A percentile compares a stretch with the other conserved stretches of the same genome.
Evolutionary conservation across 2,888 invertebrate species (phyloP).

Genomic region (Gibbula magus): DNA sequence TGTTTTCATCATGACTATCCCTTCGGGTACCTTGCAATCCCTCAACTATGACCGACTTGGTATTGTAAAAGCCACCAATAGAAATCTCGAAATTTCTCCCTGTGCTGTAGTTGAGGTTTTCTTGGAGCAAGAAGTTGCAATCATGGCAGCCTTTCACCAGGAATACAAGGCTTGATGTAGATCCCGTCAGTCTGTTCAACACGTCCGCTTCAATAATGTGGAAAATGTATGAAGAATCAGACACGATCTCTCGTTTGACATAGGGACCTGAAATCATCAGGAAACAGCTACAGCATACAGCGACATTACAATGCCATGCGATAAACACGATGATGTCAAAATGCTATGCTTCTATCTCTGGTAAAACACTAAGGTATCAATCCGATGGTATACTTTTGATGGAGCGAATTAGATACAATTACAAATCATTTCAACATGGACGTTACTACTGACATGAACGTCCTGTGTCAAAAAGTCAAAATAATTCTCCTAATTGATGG

Average conservation of each 20-base stretch:
- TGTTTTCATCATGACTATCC: background rate
- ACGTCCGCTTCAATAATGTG: background rate
- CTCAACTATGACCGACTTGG: background rate
- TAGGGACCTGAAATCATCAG: background rate
- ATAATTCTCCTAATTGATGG: too few relatives aligned
- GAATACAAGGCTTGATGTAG: background rate
- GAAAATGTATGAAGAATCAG: background rate
- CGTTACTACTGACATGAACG: too few relatives aligned
- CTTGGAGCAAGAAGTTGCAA: background rate
- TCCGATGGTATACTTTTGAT: too few relatives aligned
- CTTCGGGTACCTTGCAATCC: background rate
- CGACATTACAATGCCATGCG: too few relatives aligned
- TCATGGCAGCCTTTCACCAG: background rate
- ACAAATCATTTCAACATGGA: too few relatives aligned
- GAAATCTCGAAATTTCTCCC: background rate
- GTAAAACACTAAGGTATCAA: too few relatives aligned
- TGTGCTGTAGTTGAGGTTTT: background rate
- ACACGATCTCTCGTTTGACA: background rate
- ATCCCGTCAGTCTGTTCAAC: background rate
- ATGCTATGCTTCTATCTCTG: too few relatives aligned
- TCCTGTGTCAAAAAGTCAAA: too few relatives aligned
- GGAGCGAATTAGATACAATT: too few relatives aligned
- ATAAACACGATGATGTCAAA: too few relatives aligned
- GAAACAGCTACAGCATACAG: too few relatives aligned
- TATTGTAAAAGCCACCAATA: background rate